These are phyloP conservation scores for Corapipo altera DNA, from an alignment of 2,113 vertebrate genomes.

Conservation along the genomic window DNA sequence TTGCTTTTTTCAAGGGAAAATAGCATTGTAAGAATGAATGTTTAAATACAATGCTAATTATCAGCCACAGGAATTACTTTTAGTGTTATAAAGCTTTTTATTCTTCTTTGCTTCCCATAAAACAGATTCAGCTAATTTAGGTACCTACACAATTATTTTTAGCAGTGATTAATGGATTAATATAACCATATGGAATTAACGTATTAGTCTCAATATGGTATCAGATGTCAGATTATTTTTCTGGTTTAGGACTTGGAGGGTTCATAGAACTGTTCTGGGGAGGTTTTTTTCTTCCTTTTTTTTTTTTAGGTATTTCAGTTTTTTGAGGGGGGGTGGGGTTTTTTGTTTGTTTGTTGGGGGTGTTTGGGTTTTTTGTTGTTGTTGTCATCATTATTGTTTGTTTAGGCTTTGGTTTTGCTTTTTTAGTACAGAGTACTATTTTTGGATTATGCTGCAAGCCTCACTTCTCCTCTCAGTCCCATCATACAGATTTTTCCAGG, in stretches of 20 bases:
- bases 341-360: not conserved
- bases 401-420: not conserved
- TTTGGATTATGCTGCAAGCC: not conserved
- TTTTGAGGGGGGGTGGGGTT: not conserved
- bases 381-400: not conserved
- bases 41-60: not conserved
- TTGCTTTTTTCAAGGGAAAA: not conserved
- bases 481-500: not conserved
- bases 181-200: not conserved
- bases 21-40: not conserved
- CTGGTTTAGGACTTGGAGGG: not conserved
- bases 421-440: not conserved
- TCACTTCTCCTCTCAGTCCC: not conserved
- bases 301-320: not conserved
- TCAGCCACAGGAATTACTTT: not conserved
- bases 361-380: not conserved
- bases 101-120: not conserved
- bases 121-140: not conserved
- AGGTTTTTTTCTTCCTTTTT: not conserved
- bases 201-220: slow-evolving; percentile 26
- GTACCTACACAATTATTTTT: slow-evolving; percentile 2
- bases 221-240: slow-evolving; percentile 17
- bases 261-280: not conserved
- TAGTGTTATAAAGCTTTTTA: not conserved
- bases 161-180: slow-evolving; percentile 49